These are phyloP conservation scores for Tragopan temminckii DNA, from an alignment of 2,797 vertebrate genomes.

Conservation along the genomic window DNA sequence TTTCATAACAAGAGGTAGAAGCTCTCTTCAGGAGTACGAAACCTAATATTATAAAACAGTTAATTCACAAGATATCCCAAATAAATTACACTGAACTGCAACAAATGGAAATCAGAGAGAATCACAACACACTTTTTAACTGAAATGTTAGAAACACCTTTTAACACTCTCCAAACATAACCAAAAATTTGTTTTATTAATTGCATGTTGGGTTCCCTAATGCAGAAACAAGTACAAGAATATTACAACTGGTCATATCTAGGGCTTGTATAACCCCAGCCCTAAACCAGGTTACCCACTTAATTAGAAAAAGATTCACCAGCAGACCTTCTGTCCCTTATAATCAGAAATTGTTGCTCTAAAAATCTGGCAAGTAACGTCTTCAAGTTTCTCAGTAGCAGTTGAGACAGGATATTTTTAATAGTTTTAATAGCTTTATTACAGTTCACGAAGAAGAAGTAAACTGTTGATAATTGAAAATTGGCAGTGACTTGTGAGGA, in stretches of 20 bases:
- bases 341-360: not conserved
- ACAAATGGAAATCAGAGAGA: not conserved
- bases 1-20: not conserved
- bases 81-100: not conserved
- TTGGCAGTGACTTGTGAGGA: not conserved
- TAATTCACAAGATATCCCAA: not conserved
- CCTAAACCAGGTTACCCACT: not conserved
- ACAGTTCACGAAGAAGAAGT: not conserved
- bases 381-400: not conserved
- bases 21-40: not conserved
- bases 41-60: not conserved
- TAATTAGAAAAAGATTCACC: not conserved
- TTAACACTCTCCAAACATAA: not conserved
- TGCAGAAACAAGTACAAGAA: not conserved
- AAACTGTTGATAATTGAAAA: not conserved
- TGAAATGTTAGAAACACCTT: not conserved
- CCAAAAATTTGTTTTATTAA: not conserved
- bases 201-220: not conserved
- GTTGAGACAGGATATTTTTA: not conserved
- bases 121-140: not conserved
- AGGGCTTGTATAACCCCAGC: not conserved
- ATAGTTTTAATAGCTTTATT: not conserved
- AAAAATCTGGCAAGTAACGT: not conserved
- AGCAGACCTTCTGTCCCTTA: not conserved
- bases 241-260: not conserved